Conservation (phyloP, 2,113 vertebrate species). For the Amphiprion ocellaris region DNA sequence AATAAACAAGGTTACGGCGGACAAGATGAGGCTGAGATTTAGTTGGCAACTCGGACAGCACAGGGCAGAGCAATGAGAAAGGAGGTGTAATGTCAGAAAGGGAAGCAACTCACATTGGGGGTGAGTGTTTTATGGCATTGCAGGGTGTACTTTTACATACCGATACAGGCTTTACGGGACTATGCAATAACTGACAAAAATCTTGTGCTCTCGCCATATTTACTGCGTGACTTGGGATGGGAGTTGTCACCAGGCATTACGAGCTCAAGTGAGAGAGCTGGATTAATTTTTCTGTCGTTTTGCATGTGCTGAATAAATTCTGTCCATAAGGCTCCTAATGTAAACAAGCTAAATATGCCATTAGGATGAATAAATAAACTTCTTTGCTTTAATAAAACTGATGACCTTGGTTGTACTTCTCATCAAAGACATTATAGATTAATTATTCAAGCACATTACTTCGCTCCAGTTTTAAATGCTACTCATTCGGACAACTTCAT, state of each 20-base stretch:
- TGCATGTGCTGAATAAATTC: slow-evolving; percentile 2
- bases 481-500: slow-evolving; percentile 87
- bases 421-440: slow-evolving; percentile 78
- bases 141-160: slow-evolving; percentile 54
- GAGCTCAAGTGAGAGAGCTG: slow-evolving; percentile 13
- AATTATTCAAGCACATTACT: slow-evolving; percentile 85
- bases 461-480: slow-evolving; percentile 81
- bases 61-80: slow-evolving; percentile 63
- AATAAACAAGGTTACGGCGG: slow-evolving; percentile 86
- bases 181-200: slow-evolving; percentile 21
- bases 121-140: slow-evolving; percentile 55
- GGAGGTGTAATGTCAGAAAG: slow-evolving; percentile 47
- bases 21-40: slow-evolving; percentile 83
- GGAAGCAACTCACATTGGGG: slow-evolving; percentile 28
- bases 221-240: neutral
- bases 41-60: slow-evolving; percentile 73
- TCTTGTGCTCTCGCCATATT: slow-evolving; percentile 11
- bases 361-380: slow-evolving; percentile 55
- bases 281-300: slow-evolving; percentile 12
- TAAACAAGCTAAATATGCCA: slow-evolving; percentile 49
- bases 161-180: slow-evolving; percentile 30
- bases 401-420: slow-evolving; percentile 78
- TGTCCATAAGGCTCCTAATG: neutral
- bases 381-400: slow-evolving; percentile 54
- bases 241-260: slow-evolving; percentile 1